These are phyloP conservation scores for Sycophaga agraensis DNA, from an alignment of 1,140 invertebrate genomes.

Conservation along the genomic window DNA sequence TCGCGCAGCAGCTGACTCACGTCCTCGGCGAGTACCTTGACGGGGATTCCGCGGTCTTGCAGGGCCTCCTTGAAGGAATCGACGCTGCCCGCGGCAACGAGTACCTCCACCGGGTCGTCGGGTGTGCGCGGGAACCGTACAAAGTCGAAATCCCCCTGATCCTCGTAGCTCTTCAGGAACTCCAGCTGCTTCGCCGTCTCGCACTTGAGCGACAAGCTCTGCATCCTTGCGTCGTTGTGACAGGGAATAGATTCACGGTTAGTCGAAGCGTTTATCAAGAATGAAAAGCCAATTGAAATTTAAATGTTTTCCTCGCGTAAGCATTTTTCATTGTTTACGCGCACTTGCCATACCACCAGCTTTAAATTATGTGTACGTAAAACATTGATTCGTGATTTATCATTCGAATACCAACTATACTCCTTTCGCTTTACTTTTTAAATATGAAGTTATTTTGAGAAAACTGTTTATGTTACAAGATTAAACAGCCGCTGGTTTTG, in stretches of 20 bases:
- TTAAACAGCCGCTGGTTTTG: no score
- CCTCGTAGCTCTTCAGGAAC: constrained; percentile 2
- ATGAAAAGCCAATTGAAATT: not conserved
- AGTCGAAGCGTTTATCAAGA: not conserved
- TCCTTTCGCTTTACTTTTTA: no score
- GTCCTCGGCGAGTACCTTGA: constrained; percentile 23
- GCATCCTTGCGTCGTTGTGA: constrained; percentile 35
- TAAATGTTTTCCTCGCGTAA: no score
- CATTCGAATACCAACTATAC: no score
- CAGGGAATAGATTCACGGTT: not conserved
- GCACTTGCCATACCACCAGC: no score
- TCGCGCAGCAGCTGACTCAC: constrained; percentile 2
- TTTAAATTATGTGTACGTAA: no score
- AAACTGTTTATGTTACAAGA: no score
- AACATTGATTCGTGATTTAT: no score
- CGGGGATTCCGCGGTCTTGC: constrained; percentile 4
- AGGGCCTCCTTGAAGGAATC: constrained; percentile 22
- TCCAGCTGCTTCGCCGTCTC: constrained; percentile 14
- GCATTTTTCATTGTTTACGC: no score
- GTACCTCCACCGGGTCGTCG: constrained; percentile 5
- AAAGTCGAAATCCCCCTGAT: constrained; percentile 26
- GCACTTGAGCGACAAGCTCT: constrained; percentile 20
- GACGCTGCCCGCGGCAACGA: constrained; percentile 20
- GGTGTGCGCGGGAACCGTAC: not conserved
- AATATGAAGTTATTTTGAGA: no score